Conservation (phyloP, 1,140 invertebrate genomes). For the Pygmarrhopalites habei region DNA sequence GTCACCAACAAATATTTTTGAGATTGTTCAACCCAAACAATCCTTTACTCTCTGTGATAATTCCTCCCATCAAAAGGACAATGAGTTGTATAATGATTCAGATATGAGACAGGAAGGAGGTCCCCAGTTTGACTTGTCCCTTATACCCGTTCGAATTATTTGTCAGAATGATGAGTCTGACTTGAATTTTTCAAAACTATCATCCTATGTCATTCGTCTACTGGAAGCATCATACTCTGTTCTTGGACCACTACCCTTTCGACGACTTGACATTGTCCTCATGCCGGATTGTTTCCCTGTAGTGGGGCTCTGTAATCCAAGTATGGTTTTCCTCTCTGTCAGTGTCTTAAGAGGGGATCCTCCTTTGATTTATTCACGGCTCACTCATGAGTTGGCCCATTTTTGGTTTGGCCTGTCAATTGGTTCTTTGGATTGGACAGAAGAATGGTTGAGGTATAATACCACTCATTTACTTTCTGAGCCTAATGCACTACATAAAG, state of each 20-base stretch:
- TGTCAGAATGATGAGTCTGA: too few relatives aligned
- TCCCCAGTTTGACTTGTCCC: conserved; percentile 6
- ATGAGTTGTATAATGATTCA: too few relatives aligned
- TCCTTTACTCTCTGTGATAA: too few relatives aligned
- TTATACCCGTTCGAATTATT: neutral
- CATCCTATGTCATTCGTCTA: conserved; percentile 18
- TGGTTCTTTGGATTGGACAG: conserved; percentile 47
- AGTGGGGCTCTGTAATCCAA: conserved; percentile 47
- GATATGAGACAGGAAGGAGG: neutral
- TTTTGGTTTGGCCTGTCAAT: conserved; percentile 48
- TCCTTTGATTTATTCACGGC: conserved; percentile 40
- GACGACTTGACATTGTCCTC: conserved; percentile 45
- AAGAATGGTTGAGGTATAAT: conserved; percentile 50
- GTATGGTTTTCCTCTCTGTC: conserved; percentile 47
- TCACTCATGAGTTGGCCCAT: conserved; percentile 47
- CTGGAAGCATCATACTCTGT: conserved; percentile 39
- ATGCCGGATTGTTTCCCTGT: conserved; percentile 45
- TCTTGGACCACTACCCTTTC: conserved; percentile 45
- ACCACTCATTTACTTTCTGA: too few relatives aligned
- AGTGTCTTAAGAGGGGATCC: conserved; percentile 42
- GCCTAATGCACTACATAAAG: too few relatives aligned
- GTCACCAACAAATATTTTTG: conserved; percentile 18
- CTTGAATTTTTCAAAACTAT: too few relatives aligned
- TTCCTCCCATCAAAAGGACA: too few relatives aligned
- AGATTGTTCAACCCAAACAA: too few relatives aligned